Base-by-base conservation (phyloP, 1,140 invertebrate species). In the Semibalanus balanoides region DNA sequence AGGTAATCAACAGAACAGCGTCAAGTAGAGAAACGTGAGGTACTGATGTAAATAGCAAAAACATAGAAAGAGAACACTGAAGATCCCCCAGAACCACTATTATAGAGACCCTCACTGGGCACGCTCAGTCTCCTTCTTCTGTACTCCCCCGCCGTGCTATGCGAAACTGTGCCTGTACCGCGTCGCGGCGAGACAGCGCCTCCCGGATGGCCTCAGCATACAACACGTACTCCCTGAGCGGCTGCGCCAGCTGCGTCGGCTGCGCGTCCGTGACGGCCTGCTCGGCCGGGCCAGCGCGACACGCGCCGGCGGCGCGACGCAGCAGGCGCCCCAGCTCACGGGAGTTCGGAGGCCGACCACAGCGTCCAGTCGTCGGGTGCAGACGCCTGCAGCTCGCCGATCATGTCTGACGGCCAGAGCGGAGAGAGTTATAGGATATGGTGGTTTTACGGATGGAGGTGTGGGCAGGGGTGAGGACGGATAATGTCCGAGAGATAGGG, bases 121-220 rank as follows among this genome's bases (percentile, higher is more conserved):
- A 80, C 88, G 51, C 51, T 64, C 51, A 1, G 51, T 19, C 51
- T 64, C 51, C 51, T 64, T 64, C 14, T 19, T 7, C 51, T 64
- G 51, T 14, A 64, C 22, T 64, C 22, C 14, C 14, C 51, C 51
- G 51, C 51, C 51, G 51, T 64, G 51, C 11, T 25, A 7, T 64
- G n/a, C n/a, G 7, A 19, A 64, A 64, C 51, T 64, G 51, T 1
- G 51, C 51, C 51, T 64, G 51, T 25, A 64, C 51, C 7, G 51
- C 51, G 51, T 64, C 51, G 11, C 51, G 51, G 51, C 51, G 51
- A 3, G 7, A 7, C 7, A 64, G 51, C 51, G 51, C 51, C 51
- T 64, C 51, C 14, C 51, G 51, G 51, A 64, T 64, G 11, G 51
- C 51, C 51, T 64, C 70, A 5, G 28, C n/a, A 19, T 72, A 72